A percentile compares a stretch with the other conserved stretches of the same genome.
These are phyloP conservation scores for Rhabditophanes sp. DNA, from an alignment of 2,888 invertebrate genomes.

Conservation along the genomic window DNA sequence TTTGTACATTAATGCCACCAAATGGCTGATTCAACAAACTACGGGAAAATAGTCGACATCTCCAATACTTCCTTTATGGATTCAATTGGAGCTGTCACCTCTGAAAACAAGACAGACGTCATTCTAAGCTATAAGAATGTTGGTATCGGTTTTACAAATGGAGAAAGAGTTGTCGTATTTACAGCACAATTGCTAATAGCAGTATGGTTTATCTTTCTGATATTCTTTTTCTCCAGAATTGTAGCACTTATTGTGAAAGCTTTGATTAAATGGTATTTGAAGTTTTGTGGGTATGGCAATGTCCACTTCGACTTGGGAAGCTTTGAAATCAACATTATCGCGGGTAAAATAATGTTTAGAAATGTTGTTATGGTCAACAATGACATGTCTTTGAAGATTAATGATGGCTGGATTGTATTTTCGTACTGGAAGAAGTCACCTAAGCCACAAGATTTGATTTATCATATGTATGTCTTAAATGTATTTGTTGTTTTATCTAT, in stretches of 20 bases:
- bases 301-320: constrained; percentile 55
- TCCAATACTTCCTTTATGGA: too few relatives aligned
- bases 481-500: not conserved
- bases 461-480: constrained; percentile 3
- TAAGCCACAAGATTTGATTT: constrained; percentile 47
- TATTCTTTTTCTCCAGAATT: too few relatives aligned
- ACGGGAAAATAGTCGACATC: too few relatives aligned
- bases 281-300: constrained; percentile 15
- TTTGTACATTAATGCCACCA: too few relatives aligned
- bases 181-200: too few relatives aligned
- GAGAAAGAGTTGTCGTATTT: too few relatives aligned
- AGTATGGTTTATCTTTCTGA: too few relatives aligned
- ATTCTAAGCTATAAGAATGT: too few relatives aligned
- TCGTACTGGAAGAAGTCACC: constrained; percentile 93
- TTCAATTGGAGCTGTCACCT: too few relatives aligned
- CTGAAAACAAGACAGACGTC: too few relatives aligned
- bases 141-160: too few relatives aligned
- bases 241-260: not conserved
- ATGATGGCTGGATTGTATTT: constrained; percentile 91
- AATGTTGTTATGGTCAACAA: constrained; percentile 78
- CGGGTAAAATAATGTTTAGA: constrained; percentile 94
- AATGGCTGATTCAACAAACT: too few relatives aligned
- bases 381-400: constrained; percentile 76
- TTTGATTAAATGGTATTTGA: constrained; percentile 6
- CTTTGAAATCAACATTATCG: constrained; percentile 77